A percentile compares a stretch with the other conserved stretches of the same genome.
phyloP scores from a whole-genome alignment of 2,797 vertebrate genomes.

The Cyprinella venusta region DNA sequence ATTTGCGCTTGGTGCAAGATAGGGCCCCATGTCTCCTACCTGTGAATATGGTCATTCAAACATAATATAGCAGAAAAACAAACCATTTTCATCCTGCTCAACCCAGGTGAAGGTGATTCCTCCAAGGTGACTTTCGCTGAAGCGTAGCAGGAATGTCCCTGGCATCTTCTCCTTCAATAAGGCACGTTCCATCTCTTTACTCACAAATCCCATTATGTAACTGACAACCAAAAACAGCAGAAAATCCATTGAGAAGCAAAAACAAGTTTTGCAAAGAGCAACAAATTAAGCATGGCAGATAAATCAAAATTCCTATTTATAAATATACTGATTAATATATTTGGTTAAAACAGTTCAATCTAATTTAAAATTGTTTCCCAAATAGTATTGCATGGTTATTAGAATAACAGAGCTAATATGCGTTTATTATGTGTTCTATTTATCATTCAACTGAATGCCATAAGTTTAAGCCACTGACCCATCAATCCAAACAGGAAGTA shows the following conservation, averaged over 20 bases:
- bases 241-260: conserved; percentile 1
- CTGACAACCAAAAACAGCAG: conserved; percentile 67
- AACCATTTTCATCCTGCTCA: conserved; percentile 88
- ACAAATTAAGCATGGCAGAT: neutral
- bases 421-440: neutral
- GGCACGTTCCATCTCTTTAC: conserved; percentile 91
- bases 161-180: conserved; percentile 90
- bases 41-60: neutral
- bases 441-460: neutral
- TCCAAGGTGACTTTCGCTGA: conserved; percentile 96
- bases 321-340: neutral
- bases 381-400: neutral
- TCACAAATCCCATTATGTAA: conserved; percentile 96
- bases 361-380: too few species aligned
- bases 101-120: conserved; percentile 99
- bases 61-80: conserved; percentile 45
- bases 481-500: conserved; percentile 96
- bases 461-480: conserved; percentile 77
- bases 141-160: conserved; percentile 92
- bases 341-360: neutral
- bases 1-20: too few species aligned
- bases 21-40: neutral
- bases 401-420: neutral
- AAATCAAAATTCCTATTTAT: neutral
- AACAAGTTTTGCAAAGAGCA: neutral